Evolutionary conservation across 2,888 invertebrate species (phyloP).

Genomic region (Panopea generosa): DNA sequence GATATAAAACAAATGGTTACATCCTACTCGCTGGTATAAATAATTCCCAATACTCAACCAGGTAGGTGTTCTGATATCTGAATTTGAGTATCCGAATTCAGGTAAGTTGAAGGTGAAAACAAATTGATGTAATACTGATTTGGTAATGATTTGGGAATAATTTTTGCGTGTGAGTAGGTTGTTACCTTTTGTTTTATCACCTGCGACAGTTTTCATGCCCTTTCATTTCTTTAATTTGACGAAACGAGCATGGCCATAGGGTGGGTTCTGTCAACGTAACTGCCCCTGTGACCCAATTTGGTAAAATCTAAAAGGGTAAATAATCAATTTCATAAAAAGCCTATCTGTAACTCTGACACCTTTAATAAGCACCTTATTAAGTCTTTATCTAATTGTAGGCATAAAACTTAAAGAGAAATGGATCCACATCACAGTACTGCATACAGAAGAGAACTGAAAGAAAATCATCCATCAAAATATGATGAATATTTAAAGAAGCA

Average conservation of each 20-base stretch:
- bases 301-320: not conserved
- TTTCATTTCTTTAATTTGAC: not conserved
- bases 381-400: not conserved
- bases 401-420: not conserved
- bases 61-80: slow-evolving; percentile 2
- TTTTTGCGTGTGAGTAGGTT: slow-evolving; percentile 3
- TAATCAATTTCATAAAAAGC: not conserved
- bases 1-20: slow-evolving; percentile 1
- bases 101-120: not conserved
- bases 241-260: not conserved
- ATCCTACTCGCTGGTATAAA: slow-evolving; percentile 3
- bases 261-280: not conserved
- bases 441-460: not conserved
- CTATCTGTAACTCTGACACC: not conserved
- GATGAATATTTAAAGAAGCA: not conserved
- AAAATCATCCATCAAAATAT: not conserved
- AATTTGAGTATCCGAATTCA: slow-evolving; percentile 2
- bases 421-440: not conserved
- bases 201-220: slow-evolving; percentile 1
- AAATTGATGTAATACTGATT: slow-evolving; percentile 2
- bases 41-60: slow-evolving; percentile 1
- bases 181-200: slow-evolving; percentile 3
- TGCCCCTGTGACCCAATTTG: slow-evolving; percentile 1
- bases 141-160: slow-evolving; percentile 3
- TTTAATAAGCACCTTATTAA: not conserved